Conservation (phyloP, 2,888 invertebrate species). For the Macaria notata region DNA sequence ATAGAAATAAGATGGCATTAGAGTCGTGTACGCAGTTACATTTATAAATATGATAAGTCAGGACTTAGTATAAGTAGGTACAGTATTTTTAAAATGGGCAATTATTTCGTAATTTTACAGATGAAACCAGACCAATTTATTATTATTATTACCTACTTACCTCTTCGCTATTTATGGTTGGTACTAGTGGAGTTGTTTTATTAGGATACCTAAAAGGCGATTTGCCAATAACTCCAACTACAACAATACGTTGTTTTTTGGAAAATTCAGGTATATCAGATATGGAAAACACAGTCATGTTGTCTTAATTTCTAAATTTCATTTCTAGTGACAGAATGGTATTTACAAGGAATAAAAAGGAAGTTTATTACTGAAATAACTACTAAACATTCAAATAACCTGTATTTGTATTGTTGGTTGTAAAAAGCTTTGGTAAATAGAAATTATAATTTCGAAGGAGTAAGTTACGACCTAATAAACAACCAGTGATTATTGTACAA, state of each 20-base stretch:
- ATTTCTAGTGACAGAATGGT: no score
- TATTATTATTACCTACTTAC: constrained; percentile 44
- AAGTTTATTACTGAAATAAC: no score
- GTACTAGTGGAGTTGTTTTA: constrained; percentile 84
- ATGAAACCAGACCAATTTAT: no score
- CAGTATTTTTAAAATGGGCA: background rate
- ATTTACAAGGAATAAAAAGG: no score
- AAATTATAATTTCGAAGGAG: no score
- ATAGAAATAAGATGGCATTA: background rate
- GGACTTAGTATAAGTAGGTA: background rate
- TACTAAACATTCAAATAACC: no score
- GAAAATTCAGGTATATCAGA: constrained; percentile 73
- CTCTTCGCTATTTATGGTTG: constrained; percentile 68
- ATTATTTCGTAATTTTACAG: no score
- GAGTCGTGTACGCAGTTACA: background rate
- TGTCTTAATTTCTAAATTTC: constrained; percentile 42
- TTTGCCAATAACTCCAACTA: constrained; percentile 88
- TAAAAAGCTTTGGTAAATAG: no score
- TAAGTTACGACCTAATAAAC: no score
- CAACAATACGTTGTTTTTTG: constrained; percentile 82
- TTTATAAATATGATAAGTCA: background rate
- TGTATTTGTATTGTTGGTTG: no score
- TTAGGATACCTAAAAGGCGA: constrained; percentile 85
- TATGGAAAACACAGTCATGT: constrained; percentile 65
- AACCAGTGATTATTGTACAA: no score